Percentiles rank a stretch among this genome's conserved stretches.
These are phyloP conservation scores for Epinotia nisella DNA, from an alignment of 2,888 invertebrate genomes.

Conservation along the genomic window DNA sequence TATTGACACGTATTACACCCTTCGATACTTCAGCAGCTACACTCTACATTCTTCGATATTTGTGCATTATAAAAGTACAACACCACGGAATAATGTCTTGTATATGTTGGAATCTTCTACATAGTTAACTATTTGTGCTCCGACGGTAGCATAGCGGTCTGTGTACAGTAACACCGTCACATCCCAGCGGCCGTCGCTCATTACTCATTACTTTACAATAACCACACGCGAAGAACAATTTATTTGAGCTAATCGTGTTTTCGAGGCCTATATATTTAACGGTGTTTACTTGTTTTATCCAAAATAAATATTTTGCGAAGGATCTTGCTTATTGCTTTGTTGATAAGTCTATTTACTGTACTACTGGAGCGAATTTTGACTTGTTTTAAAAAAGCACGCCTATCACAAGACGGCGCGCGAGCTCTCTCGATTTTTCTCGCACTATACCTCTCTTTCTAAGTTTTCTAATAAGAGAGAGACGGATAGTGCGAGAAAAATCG, in stretches of 20 bases:
- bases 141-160: constrained; percentile 61
- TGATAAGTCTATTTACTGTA: no score
- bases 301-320: background rate
- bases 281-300: background rate
- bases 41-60: background rate
- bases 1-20: background rate
- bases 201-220: constrained; percentile 13
- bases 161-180: constrained; percentile 62
- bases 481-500: no score
- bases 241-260: constrained; percentile 14
- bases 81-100: no score
- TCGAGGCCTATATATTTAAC: background rate
- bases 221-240: constrained; percentile 1
- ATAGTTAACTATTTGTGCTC: background rate
- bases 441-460: no score
- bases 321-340: background rate
- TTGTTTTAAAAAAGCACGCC: no score
- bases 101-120: background rate
- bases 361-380: no score
- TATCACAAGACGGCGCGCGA: no score
- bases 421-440: no score
- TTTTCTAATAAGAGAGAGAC: no score
- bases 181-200: constrained; percentile 48
- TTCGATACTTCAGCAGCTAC: no score
- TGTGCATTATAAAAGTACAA: background rate